Percentiles rank a stretch among this genome's conserved stretches.
These are phyloP conservation scores for Felis chaus DNA, from an alignment of 2,113 vertebrate species.

Conservation along the genomic window DNA sequence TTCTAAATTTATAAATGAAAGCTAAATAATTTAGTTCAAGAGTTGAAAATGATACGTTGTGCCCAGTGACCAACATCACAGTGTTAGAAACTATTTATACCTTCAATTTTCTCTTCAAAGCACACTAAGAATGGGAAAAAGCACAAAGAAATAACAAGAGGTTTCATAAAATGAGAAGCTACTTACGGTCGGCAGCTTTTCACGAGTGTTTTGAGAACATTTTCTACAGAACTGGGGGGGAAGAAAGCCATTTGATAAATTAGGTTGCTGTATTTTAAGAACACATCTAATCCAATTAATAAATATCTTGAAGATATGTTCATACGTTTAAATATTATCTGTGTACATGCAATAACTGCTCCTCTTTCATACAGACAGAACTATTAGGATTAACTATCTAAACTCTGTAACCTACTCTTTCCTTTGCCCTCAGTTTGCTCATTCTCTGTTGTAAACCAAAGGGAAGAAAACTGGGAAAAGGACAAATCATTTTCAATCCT, in stretches of 20 bases:
- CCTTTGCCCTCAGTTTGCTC: neutral
- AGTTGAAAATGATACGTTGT: neutral
- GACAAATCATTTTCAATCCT: conserved; percentile 47
- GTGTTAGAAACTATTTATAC: neutral
- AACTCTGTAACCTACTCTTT: neutral
- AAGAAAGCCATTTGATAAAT: conserved; percentile 60
- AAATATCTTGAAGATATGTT: conserved; percentile 62
- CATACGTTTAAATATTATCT: conserved; percentile 81
- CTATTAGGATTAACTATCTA: neutral
- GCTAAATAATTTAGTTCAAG: conserved; percentile 8
- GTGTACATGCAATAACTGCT: conserved; percentile 84
- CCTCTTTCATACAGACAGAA: conserved; percentile 65
- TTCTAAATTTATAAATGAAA: conserved; percentile 42
- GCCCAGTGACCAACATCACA: neutral
- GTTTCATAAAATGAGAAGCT: conserved; percentile 64
- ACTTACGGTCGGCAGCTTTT: conserved; percentile 99
- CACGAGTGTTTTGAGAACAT: conserved; percentile 95
- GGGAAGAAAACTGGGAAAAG: conserved; percentile 46
- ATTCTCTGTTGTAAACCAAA: conserved; percentile 1
- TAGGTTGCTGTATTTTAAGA: conserved; percentile 38
- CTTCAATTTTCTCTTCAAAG: conserved; percentile 55
- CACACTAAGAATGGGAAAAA: neutral
- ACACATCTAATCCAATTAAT: conserved; percentile 62
- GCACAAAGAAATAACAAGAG: conserved; percentile 14
- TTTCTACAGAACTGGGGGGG: conserved; percentile 93